A percentile compares a stretch with the other conserved stretches of the same genome.
Conservation (phyloP, 2,797 vertebrate species). For the Lepus townsendii region DNA sequence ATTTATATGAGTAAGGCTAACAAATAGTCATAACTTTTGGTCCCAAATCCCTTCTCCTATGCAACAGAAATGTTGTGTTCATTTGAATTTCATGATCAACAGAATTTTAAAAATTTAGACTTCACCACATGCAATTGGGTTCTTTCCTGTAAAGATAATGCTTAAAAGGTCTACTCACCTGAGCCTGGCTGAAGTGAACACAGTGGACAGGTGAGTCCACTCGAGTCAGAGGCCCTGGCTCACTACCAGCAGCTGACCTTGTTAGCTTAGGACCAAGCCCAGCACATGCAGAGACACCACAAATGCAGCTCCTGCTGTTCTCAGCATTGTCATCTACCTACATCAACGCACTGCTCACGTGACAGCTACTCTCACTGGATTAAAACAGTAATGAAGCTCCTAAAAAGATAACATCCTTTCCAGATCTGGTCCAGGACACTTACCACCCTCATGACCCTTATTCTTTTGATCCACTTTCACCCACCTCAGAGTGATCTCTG, state of each 20-base stretch:
- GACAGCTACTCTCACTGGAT: background rate
- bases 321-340: background rate
- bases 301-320: background rate
- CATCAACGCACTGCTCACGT: background rate
- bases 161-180: background rate
- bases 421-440: background rate
- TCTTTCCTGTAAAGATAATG: background rate
- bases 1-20: background rate
- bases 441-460: background rate
- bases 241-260: background rate
- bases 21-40: background rate
- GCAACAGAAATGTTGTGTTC: background rate
- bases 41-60: constrained; percentile 8
- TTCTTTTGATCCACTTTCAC: background rate
- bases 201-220: background rate
- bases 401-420: background rate
- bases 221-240: background rate
- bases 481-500: background rate
- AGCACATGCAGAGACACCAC: background rate
- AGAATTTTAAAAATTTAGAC: background rate
- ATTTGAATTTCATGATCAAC: background rate
- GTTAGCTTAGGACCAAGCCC: background rate
- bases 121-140: background rate
- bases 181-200: background rate
- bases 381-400: background rate